Conservation (phyloP, 2,888 invertebrate species). For the Diarsia mendica region DNA sequence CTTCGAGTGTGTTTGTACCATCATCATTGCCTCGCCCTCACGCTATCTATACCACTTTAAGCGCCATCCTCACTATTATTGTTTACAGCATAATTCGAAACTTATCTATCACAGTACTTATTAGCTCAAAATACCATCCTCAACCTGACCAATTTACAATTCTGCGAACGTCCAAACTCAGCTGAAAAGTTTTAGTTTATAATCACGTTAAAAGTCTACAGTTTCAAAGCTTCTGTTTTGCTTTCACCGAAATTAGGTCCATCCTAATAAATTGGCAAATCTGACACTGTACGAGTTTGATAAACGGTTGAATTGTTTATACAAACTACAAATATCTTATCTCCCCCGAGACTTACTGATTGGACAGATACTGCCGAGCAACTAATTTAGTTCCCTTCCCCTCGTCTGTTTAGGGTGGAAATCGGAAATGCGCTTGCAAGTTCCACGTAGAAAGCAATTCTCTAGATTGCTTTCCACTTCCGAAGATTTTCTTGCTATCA, state of each 20-base stretch:
- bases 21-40: slow-evolving; percentile 9
- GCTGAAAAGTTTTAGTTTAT: slow-evolving; percentile 25
- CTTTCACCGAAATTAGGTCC: slow-evolving; percentile 10
- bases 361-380: slow-evolving; percentile 47
- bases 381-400: slow-evolving; percentile 54
- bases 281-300: slow-evolving; percentile 36
- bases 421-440: slow-evolving; percentile 57
- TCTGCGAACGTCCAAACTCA: slow-evolving; percentile 15
- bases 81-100: slow-evolving; percentile 16
- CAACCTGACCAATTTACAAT: slow-evolving; percentile 26
- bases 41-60: slow-evolving; percentile 28
- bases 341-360: slow-evolving; percentile 43
- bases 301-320: slow-evolving; percentile 38
- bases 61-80: slow-evolving; percentile 28
- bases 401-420: slow-evolving; percentile 60
- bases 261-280: slow-evolving; percentile 29
- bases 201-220: slow-evolving; percentile 24
- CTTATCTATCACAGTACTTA: slow-evolving; percentile 18
- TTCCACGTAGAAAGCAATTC: slow-evolving; percentile 54
- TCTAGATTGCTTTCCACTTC: slow-evolving; percentile 53
- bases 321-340: slow-evolving; percentile 44
- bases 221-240: slow-evolving; percentile 46
- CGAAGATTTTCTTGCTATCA: slow-evolving; percentile 49
- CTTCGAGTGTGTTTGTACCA: slow-evolving; percentile 33
- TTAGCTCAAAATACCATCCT: slow-evolving; percentile 14